Conservation (phyloP, 2,888 invertebrate genomes). For the Dascillus cervinus region DNA sequence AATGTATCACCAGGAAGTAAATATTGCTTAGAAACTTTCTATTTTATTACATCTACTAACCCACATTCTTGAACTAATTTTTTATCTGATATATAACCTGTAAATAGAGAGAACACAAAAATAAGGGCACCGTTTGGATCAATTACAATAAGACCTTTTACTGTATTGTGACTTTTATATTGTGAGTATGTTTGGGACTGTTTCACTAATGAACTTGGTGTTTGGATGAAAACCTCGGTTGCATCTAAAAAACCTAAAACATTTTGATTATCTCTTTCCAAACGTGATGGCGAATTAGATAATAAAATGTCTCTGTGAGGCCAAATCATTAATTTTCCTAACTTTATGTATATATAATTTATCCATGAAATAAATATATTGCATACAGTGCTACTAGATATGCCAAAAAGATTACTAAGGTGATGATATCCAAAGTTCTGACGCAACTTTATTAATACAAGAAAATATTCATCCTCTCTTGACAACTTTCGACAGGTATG, state of each 20-base stretch:
- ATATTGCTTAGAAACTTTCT: neutral
- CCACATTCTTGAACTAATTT: constrained; percentile 1
- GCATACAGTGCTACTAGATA: too few relatives aligned
- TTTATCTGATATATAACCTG: constrained; percentile 1
- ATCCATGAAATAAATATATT: too few relatives aligned
- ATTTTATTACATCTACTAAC: neutral
- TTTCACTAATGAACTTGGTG: too few relatives aligned
- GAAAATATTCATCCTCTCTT: too few relatives aligned
- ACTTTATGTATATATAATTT: too few relatives aligned
- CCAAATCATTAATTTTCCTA: neutral
- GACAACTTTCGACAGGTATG: too few relatives aligned
- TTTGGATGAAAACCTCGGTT: constrained; percentile 1
- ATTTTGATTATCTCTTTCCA: neutral
- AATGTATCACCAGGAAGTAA: neutral
- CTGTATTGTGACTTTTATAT: constrained; percentile 1
- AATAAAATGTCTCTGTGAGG: neutral
- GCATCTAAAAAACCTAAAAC: constrained; percentile 1
- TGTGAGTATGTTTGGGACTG: too few relatives aligned
- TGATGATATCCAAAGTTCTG: too few relatives aligned
- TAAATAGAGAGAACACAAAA: neutral
- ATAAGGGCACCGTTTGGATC: neutral
- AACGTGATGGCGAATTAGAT: neutral
- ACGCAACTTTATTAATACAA: too few relatives aligned
- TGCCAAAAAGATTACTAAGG: too few relatives aligned
- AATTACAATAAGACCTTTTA: constrained; percentile 1